phyloP scores from a whole-genome alignment of 2,113 vertebrate genomes.

The Zapornia atra region DNA sequence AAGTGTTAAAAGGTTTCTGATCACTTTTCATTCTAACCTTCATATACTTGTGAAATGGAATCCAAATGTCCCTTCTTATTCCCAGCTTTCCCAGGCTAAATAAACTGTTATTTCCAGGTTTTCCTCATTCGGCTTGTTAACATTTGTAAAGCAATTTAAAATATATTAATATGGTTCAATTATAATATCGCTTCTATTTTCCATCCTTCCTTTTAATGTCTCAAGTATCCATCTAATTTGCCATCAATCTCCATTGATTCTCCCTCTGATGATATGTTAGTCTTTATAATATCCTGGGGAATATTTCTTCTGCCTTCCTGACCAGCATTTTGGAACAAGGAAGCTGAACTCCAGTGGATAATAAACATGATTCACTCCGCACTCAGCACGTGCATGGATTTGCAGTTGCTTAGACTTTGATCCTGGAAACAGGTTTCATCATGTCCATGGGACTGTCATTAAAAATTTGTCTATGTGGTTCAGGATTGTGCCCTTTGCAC shows the following conservation, averaged over 20 bases:
- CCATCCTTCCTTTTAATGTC: constrained; percentile 54
- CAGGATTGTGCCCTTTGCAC: not conserved
- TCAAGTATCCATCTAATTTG: constrained; percentile 57
- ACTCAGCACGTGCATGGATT: not conserved
- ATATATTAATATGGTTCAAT: constrained; percentile 56
- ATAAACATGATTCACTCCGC: constrained; percentile 38
- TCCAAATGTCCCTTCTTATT: not conserved
- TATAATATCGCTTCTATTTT: constrained; percentile 49
- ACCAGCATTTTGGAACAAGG: constrained; percentile 56
- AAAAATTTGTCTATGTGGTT: not conserved
- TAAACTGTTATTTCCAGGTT: constrained; percentile 24
- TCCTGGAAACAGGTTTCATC: not conserved
- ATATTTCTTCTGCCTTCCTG: constrained; percentile 54
- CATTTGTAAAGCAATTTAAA: constrained; percentile 65
- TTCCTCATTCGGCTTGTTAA: constrained; percentile 43
- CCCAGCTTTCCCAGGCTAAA: constrained; percentile 8
- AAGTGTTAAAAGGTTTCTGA: constrained; percentile 43
- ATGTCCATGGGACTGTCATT: not conserved
- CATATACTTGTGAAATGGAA: not conserved
- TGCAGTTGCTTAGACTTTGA: not conserved
- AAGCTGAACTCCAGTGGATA: not conserved
- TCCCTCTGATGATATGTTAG: constrained; percentile 44
- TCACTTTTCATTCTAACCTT: constrained; percentile 49
- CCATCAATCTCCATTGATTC: constrained; percentile 66
- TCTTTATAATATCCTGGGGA: constrained; percentile 35